Conservation (phyloP, 2,888 invertebrate genomes). For the Cephalotes varians region DNA sequence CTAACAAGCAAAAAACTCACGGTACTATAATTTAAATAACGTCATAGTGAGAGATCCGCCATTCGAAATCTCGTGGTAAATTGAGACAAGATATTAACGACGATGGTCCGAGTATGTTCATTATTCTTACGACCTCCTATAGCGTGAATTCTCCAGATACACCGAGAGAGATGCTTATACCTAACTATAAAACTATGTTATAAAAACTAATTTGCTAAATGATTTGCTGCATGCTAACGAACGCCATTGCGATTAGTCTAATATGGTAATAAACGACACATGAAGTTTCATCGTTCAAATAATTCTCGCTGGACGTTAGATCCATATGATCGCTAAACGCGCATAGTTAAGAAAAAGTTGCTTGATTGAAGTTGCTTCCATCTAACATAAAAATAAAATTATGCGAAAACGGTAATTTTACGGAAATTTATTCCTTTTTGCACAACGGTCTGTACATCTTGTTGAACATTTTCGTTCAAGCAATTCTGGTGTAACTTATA, state of each 20-base stretch:
- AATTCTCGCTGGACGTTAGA: not conserved
- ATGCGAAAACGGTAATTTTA: slow-evolving; percentile 3
- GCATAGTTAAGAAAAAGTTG: not conserved
- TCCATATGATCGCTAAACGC: not conserved
- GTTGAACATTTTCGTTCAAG: not conserved
- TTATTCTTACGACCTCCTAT: slow-evolving; percentile 5
- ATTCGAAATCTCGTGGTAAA: not conserved
- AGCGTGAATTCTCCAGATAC: not conserved
- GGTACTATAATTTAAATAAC: not conserved
- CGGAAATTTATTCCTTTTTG: not conserved
- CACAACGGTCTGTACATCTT: not conserved
- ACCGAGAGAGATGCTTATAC: not conserved
- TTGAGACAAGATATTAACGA: not conserved
- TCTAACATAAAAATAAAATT: not conserved
- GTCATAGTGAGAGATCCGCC: not conserved
- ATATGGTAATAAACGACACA: slow-evolving; percentile 11
- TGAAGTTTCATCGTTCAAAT: slow-evolving; percentile 27
- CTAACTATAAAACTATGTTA: not conserved
- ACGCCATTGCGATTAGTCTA: not conserved
- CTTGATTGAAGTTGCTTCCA: not conserved
- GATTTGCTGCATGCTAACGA: not conserved
- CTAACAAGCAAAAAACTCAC: not conserved
- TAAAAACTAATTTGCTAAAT: slow-evolving; percentile 16
- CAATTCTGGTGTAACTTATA: slow-evolving; percentile 1
- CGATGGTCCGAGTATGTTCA: not conserved